phyloP scores from a whole-genome alignment of 2,888 invertebrate genomes.

The Pachycephus smyrnensis region DNA sequence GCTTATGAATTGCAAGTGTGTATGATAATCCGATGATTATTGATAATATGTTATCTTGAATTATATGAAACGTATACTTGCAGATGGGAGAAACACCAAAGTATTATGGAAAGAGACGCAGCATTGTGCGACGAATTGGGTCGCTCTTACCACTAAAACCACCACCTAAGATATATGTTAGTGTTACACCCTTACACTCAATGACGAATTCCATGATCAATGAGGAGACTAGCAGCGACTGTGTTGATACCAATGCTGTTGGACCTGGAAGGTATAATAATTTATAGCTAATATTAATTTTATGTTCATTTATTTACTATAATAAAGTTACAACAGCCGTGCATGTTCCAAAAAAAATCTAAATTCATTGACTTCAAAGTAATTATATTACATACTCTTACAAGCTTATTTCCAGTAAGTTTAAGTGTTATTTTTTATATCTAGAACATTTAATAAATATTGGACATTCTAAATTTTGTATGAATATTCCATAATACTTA shows the following conservation, averaged over 20 bases:
- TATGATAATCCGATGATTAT: too few species aligned
- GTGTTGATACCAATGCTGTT: constrained; percentile 45
- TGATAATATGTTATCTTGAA: too few species aligned
- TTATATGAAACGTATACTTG: not conserved
- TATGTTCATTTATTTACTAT: not conserved
- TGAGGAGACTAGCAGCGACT: constrained; percentile 53
- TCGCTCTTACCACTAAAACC: constrained; percentile 62
- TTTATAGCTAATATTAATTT: not conserved
- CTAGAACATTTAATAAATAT: not conserved
- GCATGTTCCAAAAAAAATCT: too few species aligned
- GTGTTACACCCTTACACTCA: constrained; percentile 63
- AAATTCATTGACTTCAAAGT: too few species aligned
- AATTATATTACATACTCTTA: too few species aligned
- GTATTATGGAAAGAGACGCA: constrained; percentile 61
- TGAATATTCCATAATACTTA: too few species aligned
- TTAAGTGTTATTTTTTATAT: not conserved
- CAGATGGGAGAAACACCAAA: constrained; percentile 57
- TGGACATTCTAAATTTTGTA: not conserved
- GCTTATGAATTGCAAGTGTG: too few species aligned
- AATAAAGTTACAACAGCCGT: not conserved
- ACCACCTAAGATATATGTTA: constrained; percentile 63
- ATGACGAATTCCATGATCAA: constrained; percentile 65
- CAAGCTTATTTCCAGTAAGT: too few species aligned
- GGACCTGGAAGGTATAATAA: constrained; percentile 44
- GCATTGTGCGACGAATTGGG: constrained; percentile 61